Percentiles rank a stretch among this genome's conserved stretches.
phyloP scores from a whole-genome alignment of 2,888 invertebrate genomes.

The Ophion ellenae region DNA sequence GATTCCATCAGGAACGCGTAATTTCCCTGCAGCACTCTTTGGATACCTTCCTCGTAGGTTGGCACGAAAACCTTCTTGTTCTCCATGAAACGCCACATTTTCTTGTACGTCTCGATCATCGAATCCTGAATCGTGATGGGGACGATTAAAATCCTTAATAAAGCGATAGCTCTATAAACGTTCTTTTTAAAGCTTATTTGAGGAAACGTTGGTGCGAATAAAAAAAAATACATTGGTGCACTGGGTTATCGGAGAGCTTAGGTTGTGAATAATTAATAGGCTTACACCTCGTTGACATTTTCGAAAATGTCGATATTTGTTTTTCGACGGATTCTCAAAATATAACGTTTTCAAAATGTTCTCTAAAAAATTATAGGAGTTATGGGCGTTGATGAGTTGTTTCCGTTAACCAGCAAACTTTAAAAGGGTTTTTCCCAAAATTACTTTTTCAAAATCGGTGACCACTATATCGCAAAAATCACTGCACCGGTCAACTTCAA shows the following conservation, averaged over 20 bases:
- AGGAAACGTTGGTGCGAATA: no score
- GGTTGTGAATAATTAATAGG: no score
- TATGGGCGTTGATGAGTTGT: no score
- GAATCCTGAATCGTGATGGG: slow-evolving; percentile 86
- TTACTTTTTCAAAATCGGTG: no score
- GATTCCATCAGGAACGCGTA: slow-evolving; percentile 97
- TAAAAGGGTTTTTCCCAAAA: no score
- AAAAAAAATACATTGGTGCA: not conserved
- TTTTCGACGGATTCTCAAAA: not conserved
- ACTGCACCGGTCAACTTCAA: no score
- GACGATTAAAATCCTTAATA: not conserved
- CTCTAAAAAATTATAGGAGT: no score
- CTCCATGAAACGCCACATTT: slow-evolving; percentile 94
- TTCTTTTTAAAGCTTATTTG: not conserved
- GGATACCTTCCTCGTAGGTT: slow-evolving; percentile 91
- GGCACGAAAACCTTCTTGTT: slow-evolving; percentile 90
- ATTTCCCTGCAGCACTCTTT: slow-evolving; percentile 90
- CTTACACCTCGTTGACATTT: no score
- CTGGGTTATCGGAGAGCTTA: no score
- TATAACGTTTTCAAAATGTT: not conserved
- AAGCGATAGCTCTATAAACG: not conserved
- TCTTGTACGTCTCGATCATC: slow-evolving; percentile 91
- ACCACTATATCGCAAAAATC: no score
- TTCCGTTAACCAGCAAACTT: no score
- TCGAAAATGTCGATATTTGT: no score